Percentiles rank a stretch among this genome's conserved stretches.
Evolutionary conservation across 2,113 vertebrate genomes (phyloP).

Genomic region (Phalacrocorax carbo): DNA sequence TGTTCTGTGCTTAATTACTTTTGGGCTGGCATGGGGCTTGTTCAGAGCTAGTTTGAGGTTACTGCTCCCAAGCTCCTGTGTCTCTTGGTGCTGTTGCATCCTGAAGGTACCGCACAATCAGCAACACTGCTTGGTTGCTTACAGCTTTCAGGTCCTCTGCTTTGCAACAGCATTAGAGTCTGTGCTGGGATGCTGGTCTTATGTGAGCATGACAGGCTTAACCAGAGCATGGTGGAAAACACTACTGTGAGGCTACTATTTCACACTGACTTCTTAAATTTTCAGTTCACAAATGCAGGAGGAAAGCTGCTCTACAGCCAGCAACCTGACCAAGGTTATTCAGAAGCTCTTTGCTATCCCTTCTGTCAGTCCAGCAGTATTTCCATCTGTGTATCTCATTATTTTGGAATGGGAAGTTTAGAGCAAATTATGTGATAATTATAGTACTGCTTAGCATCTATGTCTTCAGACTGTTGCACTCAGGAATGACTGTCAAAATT

Average conservation of each 20-base stretch:
- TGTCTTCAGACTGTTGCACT: background rate
- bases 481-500: conserved; percentile 35
- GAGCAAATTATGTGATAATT: conserved; percentile 32
- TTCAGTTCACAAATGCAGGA: background rate
- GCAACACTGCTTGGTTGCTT: accelerated
- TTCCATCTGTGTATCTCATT: background rate
- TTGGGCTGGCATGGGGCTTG: background rate
- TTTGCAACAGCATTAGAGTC: no score
- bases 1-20: background rate
- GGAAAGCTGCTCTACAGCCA: background rate
- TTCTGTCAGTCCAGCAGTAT: background rate
- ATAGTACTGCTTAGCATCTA: conserved; percentile 26
- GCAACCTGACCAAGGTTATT: background rate
- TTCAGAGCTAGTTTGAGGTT: accelerated
- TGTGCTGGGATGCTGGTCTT: background rate
- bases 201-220: accelerated
- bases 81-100: accelerated
- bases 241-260: background rate
- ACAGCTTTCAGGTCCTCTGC: no score
- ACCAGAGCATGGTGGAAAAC: accelerated
- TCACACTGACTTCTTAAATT: background rate
- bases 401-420: conserved; percentile 15
- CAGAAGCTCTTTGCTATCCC: background rate
- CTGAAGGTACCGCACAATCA: accelerated
- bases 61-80: accelerated